These are phyloP conservation scores for Drosophila kikkawai DNA, from an alignment of 1,140 invertebrate species.

Conservation along the genomic window DNA sequence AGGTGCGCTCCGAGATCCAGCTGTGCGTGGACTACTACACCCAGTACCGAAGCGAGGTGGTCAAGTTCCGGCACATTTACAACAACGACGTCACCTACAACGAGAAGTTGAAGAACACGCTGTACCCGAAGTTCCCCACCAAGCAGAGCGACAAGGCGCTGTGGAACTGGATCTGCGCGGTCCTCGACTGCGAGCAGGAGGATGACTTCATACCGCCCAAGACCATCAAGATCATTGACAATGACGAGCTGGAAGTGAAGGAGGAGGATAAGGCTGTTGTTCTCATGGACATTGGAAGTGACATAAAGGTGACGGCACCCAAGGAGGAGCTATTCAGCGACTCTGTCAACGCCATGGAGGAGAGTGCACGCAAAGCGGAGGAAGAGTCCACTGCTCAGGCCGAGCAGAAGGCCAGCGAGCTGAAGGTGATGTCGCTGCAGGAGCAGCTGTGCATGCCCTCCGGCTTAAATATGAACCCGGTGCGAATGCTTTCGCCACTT, in stretches of 20 bases:
- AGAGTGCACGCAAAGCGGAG: conserved; percentile 61
- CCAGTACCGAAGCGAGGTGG: conserved; percentile 89
- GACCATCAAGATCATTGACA: conserved; percentile 79
- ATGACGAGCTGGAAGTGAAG: conserved; percentile 67
- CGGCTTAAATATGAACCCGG: conserved; percentile 84
- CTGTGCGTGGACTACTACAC: conserved; percentile 94
- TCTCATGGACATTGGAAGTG: conserved; percentile 19
- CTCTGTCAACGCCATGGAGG: conserved; percentile 42
- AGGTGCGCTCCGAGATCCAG: conserved; percentile 94
- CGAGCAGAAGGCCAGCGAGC: conserved; percentile 74
- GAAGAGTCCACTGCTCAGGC: conserved; percentile 62
- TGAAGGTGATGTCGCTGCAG: conserved; percentile 82
- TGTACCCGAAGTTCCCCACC: conserved; percentile 88
- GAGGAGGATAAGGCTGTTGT: conserved; percentile 36
- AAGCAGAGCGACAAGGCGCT: conserved; percentile 88
- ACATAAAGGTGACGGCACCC: conserved; percentile 55
- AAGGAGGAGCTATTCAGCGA: conserved; percentile 59
- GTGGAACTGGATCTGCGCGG: conserved; percentile 86
- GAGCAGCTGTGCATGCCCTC: conserved; percentile 84
- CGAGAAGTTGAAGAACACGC: conserved; percentile 91
- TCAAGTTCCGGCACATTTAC: conserved; percentile 92
- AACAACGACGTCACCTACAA: conserved; percentile 91
- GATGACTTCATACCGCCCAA: conserved; percentile 83
- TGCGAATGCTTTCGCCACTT: conserved; percentile 77
- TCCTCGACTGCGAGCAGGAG: conserved; percentile 79